Conservation (phyloP, 1,140 invertebrate genomes). For the Tetramorium simillimum region DNA sequence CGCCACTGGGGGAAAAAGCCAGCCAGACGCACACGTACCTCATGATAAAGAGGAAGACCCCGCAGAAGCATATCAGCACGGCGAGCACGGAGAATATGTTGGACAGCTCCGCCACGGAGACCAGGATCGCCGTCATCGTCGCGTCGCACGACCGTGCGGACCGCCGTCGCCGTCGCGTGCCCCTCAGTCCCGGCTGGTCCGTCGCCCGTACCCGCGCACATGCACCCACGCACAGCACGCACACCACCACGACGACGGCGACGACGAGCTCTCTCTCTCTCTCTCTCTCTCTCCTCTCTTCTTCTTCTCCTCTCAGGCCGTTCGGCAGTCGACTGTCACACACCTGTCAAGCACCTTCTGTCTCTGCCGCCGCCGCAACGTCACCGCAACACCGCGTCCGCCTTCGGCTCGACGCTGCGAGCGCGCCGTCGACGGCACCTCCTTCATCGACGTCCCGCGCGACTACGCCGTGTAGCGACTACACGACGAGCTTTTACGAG, state of each 20-base stretch:
- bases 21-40: no score
- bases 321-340: not conserved
- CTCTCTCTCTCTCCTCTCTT: no score
- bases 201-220: constrained; percentile 45
- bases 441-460: constrained; percentile 33
- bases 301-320: not conserved
- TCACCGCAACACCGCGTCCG: no score
- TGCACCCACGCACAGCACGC: constrained; percentile 45
- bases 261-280: not conserved
- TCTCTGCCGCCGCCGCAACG: no score
- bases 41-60: constrained; percentile 87
- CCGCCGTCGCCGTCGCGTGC: constrained; percentile 13
- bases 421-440: constrained; percentile 33
- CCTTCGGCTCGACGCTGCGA: not conserved
- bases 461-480: not conserved
- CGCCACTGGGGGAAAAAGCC: no score
- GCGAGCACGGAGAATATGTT: constrained; percentile 90
- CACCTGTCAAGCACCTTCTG: no score
- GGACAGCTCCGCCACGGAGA: constrained; percentile 89
- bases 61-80: constrained; percentile 88
- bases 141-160: constrained; percentile 38
- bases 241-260: not conserved
- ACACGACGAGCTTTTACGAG: not conserved
- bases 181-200: constrained; percentile 19
- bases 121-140: constrained; percentile 87